Evolutionary conservation across 2,888 invertebrate genomes (phyloP), one percentile per base, ranked within the genome.

Genomic region (Trimorus sp.): DNA sequence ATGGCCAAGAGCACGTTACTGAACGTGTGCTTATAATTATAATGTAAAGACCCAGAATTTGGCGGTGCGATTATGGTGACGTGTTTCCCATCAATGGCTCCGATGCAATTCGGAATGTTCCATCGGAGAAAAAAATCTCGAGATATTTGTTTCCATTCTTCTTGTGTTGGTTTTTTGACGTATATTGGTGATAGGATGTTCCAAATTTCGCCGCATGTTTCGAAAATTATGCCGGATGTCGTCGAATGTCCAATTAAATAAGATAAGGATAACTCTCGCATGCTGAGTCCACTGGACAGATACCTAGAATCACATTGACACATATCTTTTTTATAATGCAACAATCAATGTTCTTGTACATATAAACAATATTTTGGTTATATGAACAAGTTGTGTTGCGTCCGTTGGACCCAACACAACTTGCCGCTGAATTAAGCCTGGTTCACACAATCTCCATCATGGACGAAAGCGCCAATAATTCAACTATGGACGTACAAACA

Each of bases 191-290:
- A 16, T 45, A 84, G 45, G 54, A 49, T 73, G 0, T 63, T 26
- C 49, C 38, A 59, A 11, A 84, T 48, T 9, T 62, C 59, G 16
- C 58, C 49, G 49, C 78, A 83, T 11, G 76, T 76, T 73, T 81
- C 81, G 42, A 56, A 40, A 2, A 83, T 74, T 8, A 84, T 73
- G 5, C 54, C 49, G 36, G 14, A 54, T 0, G 54, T 60, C 11
- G 83, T 84, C 11, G 81, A 71, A 51, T 53, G 56, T 12, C 81
- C 79, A 40, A 84, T 45, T 16, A 69, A n/a, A 62, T 62, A 83
- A n/a, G 56, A 60, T 15, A 11, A 59, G 7, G 71, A 58, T 11
- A 73, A 0, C 5, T 7, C 2, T 7, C 6, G n/a, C 11, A 62
- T 53, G 12, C 14, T 42, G 0, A 45, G n/a, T 36, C 68, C 68